Evolutionary conservation across 1,140 invertebrate species (phyloP), one percentile per base, ranked within the genome.

Genomic region (Heliconius hermathena): DNA sequence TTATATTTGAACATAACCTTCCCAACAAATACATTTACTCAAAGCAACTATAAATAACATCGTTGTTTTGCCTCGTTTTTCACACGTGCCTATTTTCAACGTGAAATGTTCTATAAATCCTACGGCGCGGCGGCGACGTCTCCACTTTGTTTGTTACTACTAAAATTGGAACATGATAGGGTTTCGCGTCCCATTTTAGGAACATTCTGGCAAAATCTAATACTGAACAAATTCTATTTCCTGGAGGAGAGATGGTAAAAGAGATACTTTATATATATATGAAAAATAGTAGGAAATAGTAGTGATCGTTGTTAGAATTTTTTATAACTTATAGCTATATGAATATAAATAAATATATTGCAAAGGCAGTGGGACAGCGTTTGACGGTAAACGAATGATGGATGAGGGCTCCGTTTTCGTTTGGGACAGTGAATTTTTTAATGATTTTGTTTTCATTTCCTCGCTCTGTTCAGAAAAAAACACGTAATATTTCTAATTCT

Each of bases 91-190:
- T 72, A 52, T 66, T 77, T 54, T 72, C 41, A 70, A 54, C 70
- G 36, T 38, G 54, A 60, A 75, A 75, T 77, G 76, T 54, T 38
- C 75, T 71, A 71, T 36, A 76, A 76, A 76, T 72, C 70, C 22
- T 71, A 36, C 76, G 74, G 54, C 71, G 52, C 26, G 75, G 75
- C 70, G 49, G 66, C 73, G 79, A 81, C 66, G 72, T 80, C 83
- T 70, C 75, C 38, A 38, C 38, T 76, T 81, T 81, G 75, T 70
- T 77, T 81, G 57, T 46, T 81, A 60, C 71, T 66, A 73, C 29
- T 57, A 73, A 80, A 76, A 76, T 73, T 76, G 71, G 71, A 73
- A 73, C 74, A 76, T 66, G 74, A 80, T 76, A 73, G 74, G 74
- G 74, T 76, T 73, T 80, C 71, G 41, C 74, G 74, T 76, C 33